phyloP scores from a whole-genome alignment of 2,888 invertebrate species.

The Villa cingulata region DNA sequence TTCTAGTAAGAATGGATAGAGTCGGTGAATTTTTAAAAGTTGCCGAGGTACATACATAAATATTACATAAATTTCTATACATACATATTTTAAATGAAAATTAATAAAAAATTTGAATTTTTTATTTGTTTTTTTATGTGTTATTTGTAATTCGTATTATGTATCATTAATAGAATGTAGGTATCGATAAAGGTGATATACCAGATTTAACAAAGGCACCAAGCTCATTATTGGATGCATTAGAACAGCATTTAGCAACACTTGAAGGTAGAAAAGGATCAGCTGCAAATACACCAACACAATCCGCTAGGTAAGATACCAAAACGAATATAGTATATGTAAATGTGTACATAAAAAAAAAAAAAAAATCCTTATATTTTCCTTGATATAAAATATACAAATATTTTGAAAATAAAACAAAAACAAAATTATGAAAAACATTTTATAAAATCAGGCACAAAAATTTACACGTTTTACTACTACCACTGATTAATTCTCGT shows the following conservation, averaged over 20 bases:
- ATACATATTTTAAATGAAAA: slow-evolving; percentile 49
- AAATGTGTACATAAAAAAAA: background rate
- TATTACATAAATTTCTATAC: slow-evolving; percentile 16
- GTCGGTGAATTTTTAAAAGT: slow-evolving; percentile 96
- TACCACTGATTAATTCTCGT: no score
- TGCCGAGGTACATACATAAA: slow-evolving; percentile 41
- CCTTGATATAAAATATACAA: no score
- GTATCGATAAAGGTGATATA: slow-evolving; percentile 96
- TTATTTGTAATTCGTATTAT: no score
- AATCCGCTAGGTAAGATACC: slow-evolving; percentile 74
- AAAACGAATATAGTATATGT: no score
- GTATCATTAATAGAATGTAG: slow-evolving; percentile 70
- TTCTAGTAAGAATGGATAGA: slow-evolving; percentile 95
- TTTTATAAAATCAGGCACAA: no score
- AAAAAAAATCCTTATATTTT: no score
- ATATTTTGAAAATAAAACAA: background rate
- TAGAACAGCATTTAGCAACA: slow-evolving; percentile 88
- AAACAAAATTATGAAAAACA: no score
- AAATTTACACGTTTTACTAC: no score
- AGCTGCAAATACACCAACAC: slow-evolving; percentile 73
- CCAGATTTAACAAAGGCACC: slow-evolving; percentile 97
- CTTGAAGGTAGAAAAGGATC: slow-evolving; percentile 87
- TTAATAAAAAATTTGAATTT: background rate
- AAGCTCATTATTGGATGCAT: slow-evolving; percentile 88
- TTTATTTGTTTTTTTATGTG: slow-evolving; percentile 31